A percentile compares a stretch with the other conserved stretches of the same genome.
These are phyloP conservation scores for Lepidocyrtinus sp. DNA, from an alignment of 2,888 invertebrate species.

Conservation along the genomic window DNA sequence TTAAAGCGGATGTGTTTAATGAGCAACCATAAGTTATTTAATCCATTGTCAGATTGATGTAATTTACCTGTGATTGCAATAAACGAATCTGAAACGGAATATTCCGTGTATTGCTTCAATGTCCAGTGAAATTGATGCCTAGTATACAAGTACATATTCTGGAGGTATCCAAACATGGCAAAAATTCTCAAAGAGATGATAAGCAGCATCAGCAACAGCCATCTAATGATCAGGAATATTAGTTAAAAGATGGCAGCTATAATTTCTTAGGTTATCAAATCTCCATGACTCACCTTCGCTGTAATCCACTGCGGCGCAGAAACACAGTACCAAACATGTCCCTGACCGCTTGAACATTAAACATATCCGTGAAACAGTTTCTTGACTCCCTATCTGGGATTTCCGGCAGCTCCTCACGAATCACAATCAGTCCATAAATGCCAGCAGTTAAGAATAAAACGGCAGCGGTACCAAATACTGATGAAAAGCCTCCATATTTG, in stretches of 20 bases:
- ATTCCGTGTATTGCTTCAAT: slow-evolving; percentile 71
- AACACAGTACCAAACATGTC: slow-evolving; percentile 77
- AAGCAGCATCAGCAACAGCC: slow-evolving; percentile 62
- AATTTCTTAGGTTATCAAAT: neutral
- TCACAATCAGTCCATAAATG: slow-evolving; percentile 38
- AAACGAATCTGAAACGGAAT: slow-evolving; percentile 59
- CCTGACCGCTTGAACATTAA: slow-evolving; percentile 73
- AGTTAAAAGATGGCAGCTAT: neutral
- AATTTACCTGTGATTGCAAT: slow-evolving; percentile 58
- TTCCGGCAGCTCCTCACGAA: slow-evolving; percentile 40
- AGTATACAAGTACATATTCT: slow-evolving; percentile 78
- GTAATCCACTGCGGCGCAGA: slow-evolving; percentile 73
- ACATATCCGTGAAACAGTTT: slow-evolving; percentile 54
- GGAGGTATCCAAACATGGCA: slow-evolving; percentile 73
- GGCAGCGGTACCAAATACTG: slow-evolving; percentile 75
- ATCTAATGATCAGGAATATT: slow-evolving; percentile 51
- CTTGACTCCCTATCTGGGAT: slow-evolving; percentile 22
- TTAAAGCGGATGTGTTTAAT: neutral
- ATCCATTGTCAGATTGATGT: neutral
- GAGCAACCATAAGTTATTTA: neutral
- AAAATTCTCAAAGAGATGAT: slow-evolving; percentile 62
- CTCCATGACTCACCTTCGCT: slow-evolving; percentile 71
- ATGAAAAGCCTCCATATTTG: slow-evolving; percentile 74
- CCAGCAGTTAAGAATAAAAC: slow-evolving; percentile 72
- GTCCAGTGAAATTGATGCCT: slow-evolving; percentile 80